Evolutionary conservation across 2,888 invertebrate genomes (phyloP).

Genomic region (Volucella zonaria): DNA sequence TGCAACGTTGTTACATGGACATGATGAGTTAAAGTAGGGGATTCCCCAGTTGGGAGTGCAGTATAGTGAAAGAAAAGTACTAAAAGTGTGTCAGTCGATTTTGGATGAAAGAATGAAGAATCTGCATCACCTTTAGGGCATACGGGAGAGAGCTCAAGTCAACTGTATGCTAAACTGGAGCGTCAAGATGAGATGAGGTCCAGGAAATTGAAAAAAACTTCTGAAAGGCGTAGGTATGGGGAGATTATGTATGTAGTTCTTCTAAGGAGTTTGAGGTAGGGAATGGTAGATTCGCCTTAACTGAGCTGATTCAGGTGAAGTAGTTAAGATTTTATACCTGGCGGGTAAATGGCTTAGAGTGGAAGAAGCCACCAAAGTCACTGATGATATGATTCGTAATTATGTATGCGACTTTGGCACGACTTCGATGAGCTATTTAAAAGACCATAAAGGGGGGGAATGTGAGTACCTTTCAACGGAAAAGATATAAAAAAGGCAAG

Average conservation of each 20-base stretch:
- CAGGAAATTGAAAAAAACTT: conserved; percentile 27
- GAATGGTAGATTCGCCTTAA: too few species aligned
- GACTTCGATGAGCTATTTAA: too few species aligned
- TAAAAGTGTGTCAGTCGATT: conserved; percentile 62
- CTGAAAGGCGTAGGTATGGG: background rate
- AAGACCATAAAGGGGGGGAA: too few species aligned
- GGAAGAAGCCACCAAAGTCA: too few species aligned
- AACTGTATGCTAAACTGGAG: conserved; percentile 45
- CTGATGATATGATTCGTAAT: too few species aligned
- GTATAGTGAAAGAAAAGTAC: conserved; percentile 42
- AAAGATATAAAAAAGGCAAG: too few species aligned
- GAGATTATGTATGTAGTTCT: background rate
- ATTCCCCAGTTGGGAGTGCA: conserved; percentile 59
- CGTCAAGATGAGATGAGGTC: conserved; percentile 8
- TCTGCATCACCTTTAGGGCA: conserved; percentile 48
- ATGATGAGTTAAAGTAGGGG: conserved; percentile 34
- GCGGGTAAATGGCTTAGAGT: too few species aligned
- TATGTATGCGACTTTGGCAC: too few species aligned
- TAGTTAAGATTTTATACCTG: too few species aligned
- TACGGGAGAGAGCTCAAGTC: conserved; percentile 30
- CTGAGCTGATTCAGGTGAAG: too few species aligned
- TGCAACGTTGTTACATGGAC: conserved; percentile 24
- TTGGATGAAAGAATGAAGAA: conserved; percentile 26
- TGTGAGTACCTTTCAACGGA: too few species aligned
- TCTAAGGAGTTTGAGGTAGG: too few species aligned